Base-by-base conservation (phyloP, 2,888 invertebrate species). In the Melanophora roralis region DNA sequence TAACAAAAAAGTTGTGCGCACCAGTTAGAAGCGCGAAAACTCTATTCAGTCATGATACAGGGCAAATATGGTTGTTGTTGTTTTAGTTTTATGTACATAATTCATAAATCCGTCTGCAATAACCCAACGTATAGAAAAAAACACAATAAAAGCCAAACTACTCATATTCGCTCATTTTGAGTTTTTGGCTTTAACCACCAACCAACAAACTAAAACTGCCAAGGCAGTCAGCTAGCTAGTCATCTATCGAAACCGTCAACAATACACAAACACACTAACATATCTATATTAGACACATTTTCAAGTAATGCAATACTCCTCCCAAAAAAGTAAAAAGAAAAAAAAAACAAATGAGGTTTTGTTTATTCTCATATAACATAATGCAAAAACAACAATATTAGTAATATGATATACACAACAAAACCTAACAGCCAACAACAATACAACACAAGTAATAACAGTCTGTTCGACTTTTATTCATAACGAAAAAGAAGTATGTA, bases 81-180 rank as follows among this genome's bases (percentile, higher is more conserved):
- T 36, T 59, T 67, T 67, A 43, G 67, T 62, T 32, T 64, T 81
- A 84, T 84, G 83, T 86, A 86, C 86, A 87, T 86, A 87, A 87
- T 88, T 88, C 87, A 88, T 88, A 88, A 85, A 82, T 83, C 76
- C 47, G 57, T 69, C 12, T 55, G 62, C 77, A 78, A 57, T 43
- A 59, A 55, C 67, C 73, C 40, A 3, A 32, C n/a, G 47, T 14
- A 23, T 47, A 69, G 65, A 64, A 43, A 75, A 68, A 40, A 68
- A 67, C 11, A 40, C 36, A 34, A 14, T 1, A 16, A 45, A 78
- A 71, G 21, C 38, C 21, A 47, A 83, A 86, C 57, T 84, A 84
- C 87, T 87, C 86, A 87, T 87, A 87, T 86, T 86, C 85, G 83
- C 85, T 85, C 86, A 85, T 83, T 83, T 85, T 84, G 85, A 83